Evolutionary conservation across 2,113 vertebrate genomes (phyloP).

Genomic region (Gracilinanus agilis): DNA sequence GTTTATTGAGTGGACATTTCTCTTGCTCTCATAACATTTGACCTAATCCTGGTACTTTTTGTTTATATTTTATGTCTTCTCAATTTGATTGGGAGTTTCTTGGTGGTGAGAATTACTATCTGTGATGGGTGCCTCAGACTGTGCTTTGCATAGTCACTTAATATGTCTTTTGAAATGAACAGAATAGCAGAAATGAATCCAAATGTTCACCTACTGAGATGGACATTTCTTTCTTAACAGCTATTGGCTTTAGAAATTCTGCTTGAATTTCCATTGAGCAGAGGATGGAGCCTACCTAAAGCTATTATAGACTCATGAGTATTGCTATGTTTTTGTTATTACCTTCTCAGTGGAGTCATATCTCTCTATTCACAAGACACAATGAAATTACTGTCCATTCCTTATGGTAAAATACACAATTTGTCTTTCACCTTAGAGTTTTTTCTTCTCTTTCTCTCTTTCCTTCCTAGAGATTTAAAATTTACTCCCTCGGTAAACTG

Average conservation of each 20-base stretch:
- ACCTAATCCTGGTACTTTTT: neutral
- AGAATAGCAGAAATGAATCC: constrained; percentile 47
- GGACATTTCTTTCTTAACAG: constrained; percentile 34
- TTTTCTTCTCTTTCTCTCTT: constrained; percentile 48
- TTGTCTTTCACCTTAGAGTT: constrained; percentile 69
- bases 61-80: neutral
- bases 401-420: constrained; percentile 57
- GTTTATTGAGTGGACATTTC: neutral
- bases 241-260: constrained; percentile 15
- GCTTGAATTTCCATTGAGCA: constrained; percentile 17
- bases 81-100: neutral
- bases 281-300: neutral
- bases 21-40: neutral
- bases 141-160: neutral
- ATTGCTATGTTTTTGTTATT: constrained; percentile 12
- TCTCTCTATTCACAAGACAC: constrained; percentile 23
- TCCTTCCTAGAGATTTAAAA: constrained; percentile 71
- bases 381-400: constrained; percentile 61
- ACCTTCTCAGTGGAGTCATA: constrained; percentile 7
- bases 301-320: neutral
- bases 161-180: neutral
- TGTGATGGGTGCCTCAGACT: neutral
- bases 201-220: constrained; percentile 7
- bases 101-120: neutral
- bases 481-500: constrained; percentile 69